A percentile compares a stretch with the other conserved stretches of the same genome.
These are phyloP conservation scores for Theristus sp. DNA, from an alignment of 2,888 invertebrate species.

Conservation along the genomic window DNA sequence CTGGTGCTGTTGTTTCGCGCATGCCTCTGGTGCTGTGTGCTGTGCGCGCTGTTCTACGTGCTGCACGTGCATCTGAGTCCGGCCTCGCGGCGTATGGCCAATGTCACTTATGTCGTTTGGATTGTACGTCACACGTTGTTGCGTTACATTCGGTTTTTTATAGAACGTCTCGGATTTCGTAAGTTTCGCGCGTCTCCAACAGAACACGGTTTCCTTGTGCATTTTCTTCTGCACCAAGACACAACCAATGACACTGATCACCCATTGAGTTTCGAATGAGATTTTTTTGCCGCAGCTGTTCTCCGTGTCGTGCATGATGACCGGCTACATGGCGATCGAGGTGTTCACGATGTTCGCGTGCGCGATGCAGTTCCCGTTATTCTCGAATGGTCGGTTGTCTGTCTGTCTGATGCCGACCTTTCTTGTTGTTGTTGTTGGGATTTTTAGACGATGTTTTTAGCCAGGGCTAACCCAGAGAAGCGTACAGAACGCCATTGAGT, in stretches of 20 bases:
- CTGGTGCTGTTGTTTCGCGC: slow-evolving; percentile 1
- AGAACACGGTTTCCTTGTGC: too few relatives aligned
- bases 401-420: too few relatives aligned
- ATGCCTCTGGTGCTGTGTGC: slow-evolving; percentile 8
- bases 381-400: slow-evolving; percentile 9
- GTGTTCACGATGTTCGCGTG: slow-evolving; percentile 13
- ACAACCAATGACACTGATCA: too few relatives aligned
- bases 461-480: too few relatives aligned
- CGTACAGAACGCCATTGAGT: too few relatives aligned
- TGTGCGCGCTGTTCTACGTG: slow-evolving; percentile 9
- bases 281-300: slow-evolving; percentile 6
- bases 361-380: slow-evolving; percentile 14
- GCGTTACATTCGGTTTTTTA: too few relatives aligned
- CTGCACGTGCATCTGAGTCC: slow-evolving; percentile 21
- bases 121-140: slow-evolving; percentile 41
- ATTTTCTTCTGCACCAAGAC: too few relatives aligned
- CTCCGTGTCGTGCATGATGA: slow-evolving; percentile 1
- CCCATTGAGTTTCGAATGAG: background rate
- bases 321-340: slow-evolving; percentile 10
- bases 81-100: slow-evolving; percentile 58
- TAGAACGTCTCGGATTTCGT: too few relatives aligned
- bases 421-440: too few relatives aligned
- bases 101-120: slow-evolving; percentile 60
- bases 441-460: too few relatives aligned
- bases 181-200: too few relatives aligned